A percentile compares a stretch with the other conserved stretches of the same genome.
Evolutionary conservation across 2,113 vertebrate genomes (phyloP).

Genomic region (Dermatemys mawii): DNA sequence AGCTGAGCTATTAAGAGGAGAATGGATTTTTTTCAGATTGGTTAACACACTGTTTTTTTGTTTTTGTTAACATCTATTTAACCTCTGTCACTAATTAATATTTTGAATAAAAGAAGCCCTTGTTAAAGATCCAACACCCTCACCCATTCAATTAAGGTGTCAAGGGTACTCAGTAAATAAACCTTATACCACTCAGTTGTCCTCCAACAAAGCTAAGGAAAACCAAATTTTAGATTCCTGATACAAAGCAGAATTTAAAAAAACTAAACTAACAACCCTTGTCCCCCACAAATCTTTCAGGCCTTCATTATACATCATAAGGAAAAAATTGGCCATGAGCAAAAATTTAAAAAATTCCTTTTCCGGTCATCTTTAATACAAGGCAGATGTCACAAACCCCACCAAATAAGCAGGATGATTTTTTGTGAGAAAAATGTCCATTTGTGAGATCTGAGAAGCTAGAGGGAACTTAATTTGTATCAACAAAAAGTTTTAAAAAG

Average conservation of each 20-base stretch:
- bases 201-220: not conserved
- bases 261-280: not conserved
- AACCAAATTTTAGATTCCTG: rapidly evolving
- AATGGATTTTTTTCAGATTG: not conserved
- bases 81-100: not conserved
- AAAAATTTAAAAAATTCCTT: not conserved
- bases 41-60: not conserved
- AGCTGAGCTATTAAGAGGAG: not conserved
- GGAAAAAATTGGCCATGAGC: not conserved
- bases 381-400: not conserved
- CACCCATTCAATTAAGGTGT: not conserved
- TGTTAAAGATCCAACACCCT: not conserved
- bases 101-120: not conserved
- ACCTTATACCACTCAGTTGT: not conserved
- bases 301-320: not conserved
- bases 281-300: not conserved
- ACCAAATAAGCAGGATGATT: not conserved
- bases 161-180: not conserved
- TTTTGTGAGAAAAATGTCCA: not conserved
- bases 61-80: not conserved
- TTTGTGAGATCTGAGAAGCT: not conserved
- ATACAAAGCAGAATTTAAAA: not conserved
- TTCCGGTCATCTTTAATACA: not conserved
- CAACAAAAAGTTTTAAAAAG: not conserved
- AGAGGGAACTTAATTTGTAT: not conserved